These are phyloP conservation scores for Rhinophrynus dorsalis DNA, from an alignment of 2,797 vertebrate genomes.

Conservation along the genomic window DNA sequence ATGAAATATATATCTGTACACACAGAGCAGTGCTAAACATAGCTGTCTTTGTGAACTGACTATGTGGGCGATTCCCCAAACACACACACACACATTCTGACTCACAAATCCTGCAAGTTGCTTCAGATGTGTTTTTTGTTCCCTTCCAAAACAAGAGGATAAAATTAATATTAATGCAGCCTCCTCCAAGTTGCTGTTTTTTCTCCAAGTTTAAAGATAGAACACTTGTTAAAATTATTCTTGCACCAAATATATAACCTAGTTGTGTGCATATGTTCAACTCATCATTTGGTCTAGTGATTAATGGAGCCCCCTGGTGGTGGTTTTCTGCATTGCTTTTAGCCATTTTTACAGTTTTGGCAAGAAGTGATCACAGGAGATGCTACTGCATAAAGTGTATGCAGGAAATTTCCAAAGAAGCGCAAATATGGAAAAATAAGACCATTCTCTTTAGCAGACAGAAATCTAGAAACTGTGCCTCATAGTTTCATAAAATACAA, in stretches of 20 bases:
- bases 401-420: too few relatives aligned
- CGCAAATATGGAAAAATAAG: too few relatives aligned
- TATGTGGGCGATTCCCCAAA: slow-evolving; percentile 17
- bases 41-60: slow-evolving; percentile 12
- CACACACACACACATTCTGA: slow-evolving; percentile 2
- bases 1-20: not conserved
- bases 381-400: too few relatives aligned
- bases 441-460: too few relatives aligned
- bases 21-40: not conserved
- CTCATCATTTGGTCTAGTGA: not conserved
- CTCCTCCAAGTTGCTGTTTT: not conserved
- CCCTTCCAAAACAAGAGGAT: slow-evolving; percentile 18
- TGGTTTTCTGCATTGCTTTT: too few relatives aligned
- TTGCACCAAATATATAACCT: not conserved
- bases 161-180: slow-evolving; percentile 2
- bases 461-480: too few relatives aligned
- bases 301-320: not conserved
- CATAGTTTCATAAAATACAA: too few relatives aligned
- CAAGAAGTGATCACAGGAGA: too few relatives aligned
- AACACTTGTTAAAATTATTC: not conserved
- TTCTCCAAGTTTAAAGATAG: not conserved
- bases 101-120: slow-evolving; percentile 28
- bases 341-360: too few relatives aligned
- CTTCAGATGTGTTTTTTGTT: slow-evolving; percentile 1
- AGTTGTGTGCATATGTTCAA: not conserved